Evolutionary conservation across 2,797 vertebrate species (phyloP).

Genomic region (Channa striata): DNA sequence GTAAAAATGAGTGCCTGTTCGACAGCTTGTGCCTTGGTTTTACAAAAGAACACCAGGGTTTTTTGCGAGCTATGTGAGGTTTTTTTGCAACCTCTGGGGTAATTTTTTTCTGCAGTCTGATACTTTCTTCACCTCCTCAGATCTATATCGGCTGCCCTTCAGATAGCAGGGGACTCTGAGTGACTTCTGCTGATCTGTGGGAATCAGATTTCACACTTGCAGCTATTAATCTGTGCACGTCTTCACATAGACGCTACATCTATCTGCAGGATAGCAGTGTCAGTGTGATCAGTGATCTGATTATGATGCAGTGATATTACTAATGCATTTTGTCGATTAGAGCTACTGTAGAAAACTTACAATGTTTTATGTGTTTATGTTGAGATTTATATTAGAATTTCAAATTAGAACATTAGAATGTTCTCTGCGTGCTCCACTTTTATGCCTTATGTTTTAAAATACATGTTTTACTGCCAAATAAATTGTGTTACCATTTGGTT

Average conservation of each 20-base stretch:
- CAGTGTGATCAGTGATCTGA: background rate
- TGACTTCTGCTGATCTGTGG: conserved; percentile 47
- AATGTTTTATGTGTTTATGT: background rate
- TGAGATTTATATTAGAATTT: background rate
- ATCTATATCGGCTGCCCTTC: conserved; percentile 33
- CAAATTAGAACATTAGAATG: background rate
- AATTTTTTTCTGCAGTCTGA: conserved; percentile 6
- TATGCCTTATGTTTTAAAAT: conserved; percentile 19
- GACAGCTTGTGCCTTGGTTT: background rate
- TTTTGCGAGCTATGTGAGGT: background rate
- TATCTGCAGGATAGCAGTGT: conserved; percentile 21
- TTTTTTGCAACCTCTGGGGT: too few relatives aligned
- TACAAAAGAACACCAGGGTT: background rate
- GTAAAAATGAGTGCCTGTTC: conserved; percentile 2
- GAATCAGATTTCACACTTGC: conserved; percentile 62
- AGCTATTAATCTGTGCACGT: conserved; percentile 38
- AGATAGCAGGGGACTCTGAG: conserved; percentile 27
- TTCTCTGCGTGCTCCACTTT: background rate
- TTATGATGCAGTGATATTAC: background rate
- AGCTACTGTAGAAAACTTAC: background rate
- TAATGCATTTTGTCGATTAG: background rate
- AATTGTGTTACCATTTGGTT: conserved; percentile 22
- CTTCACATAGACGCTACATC: conserved; percentile 14
- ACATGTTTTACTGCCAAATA: conserved; percentile 42
- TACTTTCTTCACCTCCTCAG: conserved; percentile 1